Percentiles rank a stretch among this genome's conserved stretches.
These are phyloP conservation scores for Eulithis testata DNA, from an alignment of 2,888 invertebrate genomes.

Conservation along the genomic window DNA sequence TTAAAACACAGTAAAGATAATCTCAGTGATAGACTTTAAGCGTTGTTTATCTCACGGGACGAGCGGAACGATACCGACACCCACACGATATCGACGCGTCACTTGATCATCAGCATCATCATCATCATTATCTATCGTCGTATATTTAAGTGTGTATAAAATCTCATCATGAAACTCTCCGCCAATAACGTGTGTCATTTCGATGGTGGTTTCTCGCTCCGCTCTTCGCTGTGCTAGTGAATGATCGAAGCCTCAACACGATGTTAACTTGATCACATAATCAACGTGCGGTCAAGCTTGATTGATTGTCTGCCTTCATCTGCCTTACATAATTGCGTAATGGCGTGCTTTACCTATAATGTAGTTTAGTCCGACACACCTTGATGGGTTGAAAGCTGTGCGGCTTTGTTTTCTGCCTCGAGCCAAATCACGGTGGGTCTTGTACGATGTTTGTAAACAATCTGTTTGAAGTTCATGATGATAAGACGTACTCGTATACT, in stretches of 20 bases:
- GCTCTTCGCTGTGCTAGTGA: constrained; percentile 21
- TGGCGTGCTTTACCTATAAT: constrained; percentile 53
- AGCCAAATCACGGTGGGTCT: constrained; percentile 41
- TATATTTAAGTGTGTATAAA: too few relatives aligned
- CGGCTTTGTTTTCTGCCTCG: constrained; percentile 40
- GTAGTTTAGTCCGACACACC: constrained; percentile 39
- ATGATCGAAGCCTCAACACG: constrained; percentile 26
- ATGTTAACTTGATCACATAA: constrained; percentile 70
- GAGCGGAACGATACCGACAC: too few relatives aligned
- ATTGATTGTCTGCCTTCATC: constrained; percentile 60
- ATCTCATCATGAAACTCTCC: too few relatives aligned
- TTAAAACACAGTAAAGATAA: too few relatives aligned
- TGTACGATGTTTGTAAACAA: constrained; percentile 39
- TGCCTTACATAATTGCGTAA: constrained; percentile 57
- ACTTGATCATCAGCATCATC: too few relatives aligned
- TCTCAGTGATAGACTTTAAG: too few relatives aligned
- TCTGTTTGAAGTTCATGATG: constrained; percentile 26
- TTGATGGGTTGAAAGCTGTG: constrained; percentile 43
- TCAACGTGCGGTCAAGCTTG: constrained; percentile 63
- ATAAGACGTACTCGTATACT: not conserved
- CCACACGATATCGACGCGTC: too few relatives aligned
- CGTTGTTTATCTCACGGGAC: too few relatives aligned
- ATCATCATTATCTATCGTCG: too few relatives aligned
- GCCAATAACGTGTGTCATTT: too few relatives aligned
- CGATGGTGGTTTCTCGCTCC: not conserved